Base-by-base conservation (phyloP, 2,113 vertebrate genomes). In the Nansenia antarctica region DNA sequence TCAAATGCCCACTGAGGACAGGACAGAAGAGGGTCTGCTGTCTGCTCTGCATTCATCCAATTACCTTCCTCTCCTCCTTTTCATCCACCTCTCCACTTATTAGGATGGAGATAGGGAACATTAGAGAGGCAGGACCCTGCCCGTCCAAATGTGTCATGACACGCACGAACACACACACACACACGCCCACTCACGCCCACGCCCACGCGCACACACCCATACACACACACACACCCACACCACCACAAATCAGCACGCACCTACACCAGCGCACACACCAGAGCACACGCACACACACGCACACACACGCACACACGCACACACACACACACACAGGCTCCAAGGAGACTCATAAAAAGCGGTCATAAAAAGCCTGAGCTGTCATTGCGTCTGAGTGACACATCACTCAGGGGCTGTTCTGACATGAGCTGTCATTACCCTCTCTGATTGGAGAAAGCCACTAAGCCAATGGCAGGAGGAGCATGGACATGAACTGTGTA, bases 281-380 rank as follows among this genome's bases (percentile, higher is more conserved):
- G n/a, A n/a, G n/a, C n/a, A n/a, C n/a, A n/a, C 7, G 20, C 45
- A 32, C 45, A 65, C 27, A 65, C 62, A 52, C 15, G 20, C 62
- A 20, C 42, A 52, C 45, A 52, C 62, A 58, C 55, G 2, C 29
- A 31, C 55, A 29, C 35, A 2, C 12, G 2, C 20, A 39, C 1
- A 5, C 52, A 55, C 34, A 67, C 31, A 27, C 52, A 30, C 24
- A 18, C 18, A 29, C 37, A 47, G n/a, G 20, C n/a, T 15, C 15
- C 45, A 53, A 66, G 64, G 64, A 37, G 64, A 54, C 64, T n/a
- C n/a, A n/a, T n/a, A n/a, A n/a, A n/a, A 49, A 35, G 11, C 4
- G 49, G 31, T 66, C 42, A 66, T 54, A 37, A 54, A 35, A 29
- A 37, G 45, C 11, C 32, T 29, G 1, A 26, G 49, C 22, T 54